Conservation (phyloP, 2,797 vertebrate genomes). For the Centropyge bicolor region DNA sequence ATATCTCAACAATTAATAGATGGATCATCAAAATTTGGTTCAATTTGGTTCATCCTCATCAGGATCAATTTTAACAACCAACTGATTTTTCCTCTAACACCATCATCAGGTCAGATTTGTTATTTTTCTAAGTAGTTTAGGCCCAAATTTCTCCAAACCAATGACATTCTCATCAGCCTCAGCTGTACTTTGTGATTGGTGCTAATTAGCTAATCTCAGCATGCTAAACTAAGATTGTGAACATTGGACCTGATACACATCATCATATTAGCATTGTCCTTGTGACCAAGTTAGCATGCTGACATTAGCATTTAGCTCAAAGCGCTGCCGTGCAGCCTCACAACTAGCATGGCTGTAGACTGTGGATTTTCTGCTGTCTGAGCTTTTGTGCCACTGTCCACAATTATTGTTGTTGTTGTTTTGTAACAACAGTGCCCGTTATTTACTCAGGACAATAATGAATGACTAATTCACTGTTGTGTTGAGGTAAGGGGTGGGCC, state of each 20-base stretch:
- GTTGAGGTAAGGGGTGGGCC: background rate
- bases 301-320: background rate
- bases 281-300: too few species aligned
- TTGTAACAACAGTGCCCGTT: too few species aligned
- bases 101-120: background rate
- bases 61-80: background rate
- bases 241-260: background rate
- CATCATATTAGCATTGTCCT: background rate
- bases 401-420: background rate
- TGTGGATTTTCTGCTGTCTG: background rate
- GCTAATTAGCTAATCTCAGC: background rate
- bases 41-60: too few species aligned
- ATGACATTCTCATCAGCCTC: background rate
- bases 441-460: background rate
- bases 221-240: background rate
- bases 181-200: background rate
- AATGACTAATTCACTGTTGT: conserved; percentile 14
- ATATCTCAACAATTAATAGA: background rate
- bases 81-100: too few species aligned
- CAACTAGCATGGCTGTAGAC: background rate
- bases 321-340: background rate
- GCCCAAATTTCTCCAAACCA: background rate
- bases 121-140: background rate
- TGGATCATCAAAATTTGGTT: background rate
- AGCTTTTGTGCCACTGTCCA: background rate